phyloP scores from a whole-genome alignment of 2,888 invertebrate genomes.

The Rhorus exstirpatorius region DNA sequence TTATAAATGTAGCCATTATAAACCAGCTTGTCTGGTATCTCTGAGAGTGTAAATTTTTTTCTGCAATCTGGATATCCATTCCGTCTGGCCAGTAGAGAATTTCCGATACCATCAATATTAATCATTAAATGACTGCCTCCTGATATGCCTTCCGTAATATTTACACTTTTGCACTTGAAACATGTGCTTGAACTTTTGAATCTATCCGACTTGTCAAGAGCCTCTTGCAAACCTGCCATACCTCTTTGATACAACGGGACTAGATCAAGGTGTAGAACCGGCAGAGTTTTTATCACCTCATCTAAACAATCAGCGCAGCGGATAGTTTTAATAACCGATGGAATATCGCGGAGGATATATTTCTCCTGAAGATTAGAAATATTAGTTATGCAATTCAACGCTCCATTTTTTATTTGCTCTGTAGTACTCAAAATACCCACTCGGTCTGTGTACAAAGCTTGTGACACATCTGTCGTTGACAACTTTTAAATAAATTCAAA shows the following conservation, averaged over 20 bases:
- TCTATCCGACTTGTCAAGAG: neutral
- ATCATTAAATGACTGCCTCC: slow-evolving; percentile 3
- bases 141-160: neutral
- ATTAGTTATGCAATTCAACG: slow-evolving; percentile 45
- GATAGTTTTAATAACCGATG: neutral
- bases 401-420: slow-evolving; percentile 17
- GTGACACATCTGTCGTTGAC: slow-evolving; percentile 35
- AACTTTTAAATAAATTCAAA: slow-evolving; percentile 44
- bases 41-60: neutral
- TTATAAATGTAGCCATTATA: slow-evolving; percentile 4
- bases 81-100: neutral
- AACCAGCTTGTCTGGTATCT: slow-evolving; percentile 1
- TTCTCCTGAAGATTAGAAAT: slow-evolving; percentile 18
- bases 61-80: neutral
- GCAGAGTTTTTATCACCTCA: neutral
- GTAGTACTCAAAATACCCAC: slow-evolving; percentile 38
- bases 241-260: neutral
- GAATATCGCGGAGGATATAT: neutral
- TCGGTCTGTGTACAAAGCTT: slow-evolving; percentile 49
- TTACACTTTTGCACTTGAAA: neutral
- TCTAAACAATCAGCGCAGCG: neutral
- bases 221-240: slow-evolving; percentile 16
- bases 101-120: neutral
- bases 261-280: neutral
- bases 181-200: neutral